These are phyloP conservation scores for Lytechinus variegatus DNA, from an alignment of 35 echinoderm and acorn worm species.

Conservation along the genomic window DNA sequence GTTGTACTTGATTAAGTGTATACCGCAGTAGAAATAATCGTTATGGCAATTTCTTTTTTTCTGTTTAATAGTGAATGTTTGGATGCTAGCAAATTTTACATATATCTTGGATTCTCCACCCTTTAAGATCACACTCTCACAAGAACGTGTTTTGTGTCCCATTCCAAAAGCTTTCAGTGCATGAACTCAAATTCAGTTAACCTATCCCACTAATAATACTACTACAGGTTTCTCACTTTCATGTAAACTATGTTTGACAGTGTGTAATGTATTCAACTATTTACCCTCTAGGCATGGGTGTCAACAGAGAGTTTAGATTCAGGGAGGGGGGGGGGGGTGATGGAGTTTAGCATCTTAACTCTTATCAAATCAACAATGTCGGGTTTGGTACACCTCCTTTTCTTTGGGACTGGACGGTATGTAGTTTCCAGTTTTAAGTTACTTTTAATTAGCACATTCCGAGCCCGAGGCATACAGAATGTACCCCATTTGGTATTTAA, in stretches of 20 bases:
- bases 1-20: too few relatives aligned
- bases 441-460: not conserved
- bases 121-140: not conserved
- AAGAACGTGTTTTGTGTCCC: not conserved
- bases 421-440: not conserved
- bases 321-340: not conserved
- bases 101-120: not conserved
- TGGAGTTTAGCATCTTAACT: too few relatives aligned
- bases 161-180: not conserved
- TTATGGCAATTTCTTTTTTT: too few relatives aligned
- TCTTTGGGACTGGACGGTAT: not conserved
- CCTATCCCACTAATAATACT: not conserved
- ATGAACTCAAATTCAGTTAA: not conserved
- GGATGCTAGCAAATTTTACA: too few relatives aligned
- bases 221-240: not conserved
- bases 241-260: not conserved
- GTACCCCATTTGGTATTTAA: not conserved
- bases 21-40: too few relatives aligned
- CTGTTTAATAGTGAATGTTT: too few relatives aligned
- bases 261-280: not conserved
- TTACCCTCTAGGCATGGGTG: not conserved
- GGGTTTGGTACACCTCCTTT: not conserved
- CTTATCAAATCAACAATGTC: not conserved
- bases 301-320: not conserved
- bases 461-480: not conserved